Evolutionary conservation across 2,888 invertebrate genomes (phyloP).

Genomic region (Ecliptopera silaceata): DNA sequence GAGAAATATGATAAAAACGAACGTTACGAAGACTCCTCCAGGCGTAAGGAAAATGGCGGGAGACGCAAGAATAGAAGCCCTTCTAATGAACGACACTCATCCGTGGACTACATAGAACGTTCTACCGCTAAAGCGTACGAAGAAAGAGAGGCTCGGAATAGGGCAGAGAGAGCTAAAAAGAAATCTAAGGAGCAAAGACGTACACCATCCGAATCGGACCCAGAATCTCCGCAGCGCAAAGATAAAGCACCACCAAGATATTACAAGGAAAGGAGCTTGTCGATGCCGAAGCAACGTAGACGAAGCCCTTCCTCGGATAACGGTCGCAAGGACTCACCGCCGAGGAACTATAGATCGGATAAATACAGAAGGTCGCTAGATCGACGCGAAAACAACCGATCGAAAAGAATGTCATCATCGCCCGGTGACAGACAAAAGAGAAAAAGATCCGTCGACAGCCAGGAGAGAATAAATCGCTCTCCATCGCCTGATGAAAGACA

Average conservation of each 20-base stretch:
- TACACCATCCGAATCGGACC: conserved; percentile 61
- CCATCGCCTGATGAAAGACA: conserved; percentile 19
- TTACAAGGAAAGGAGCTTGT: conserved; percentile 48
- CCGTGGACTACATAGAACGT: conserved; percentile 54
- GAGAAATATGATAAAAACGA: conserved; percentile 47
- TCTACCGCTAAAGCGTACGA: conserved; percentile 53
- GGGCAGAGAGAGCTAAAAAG: conserved; percentile 55
- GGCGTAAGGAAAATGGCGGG: conserved; percentile 28
- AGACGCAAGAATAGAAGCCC: conserved; percentile 53
- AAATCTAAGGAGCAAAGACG: conserved; percentile 48
- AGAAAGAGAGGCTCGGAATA: conserved; percentile 53
- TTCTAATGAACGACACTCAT: conserved; percentile 55
- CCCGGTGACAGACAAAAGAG: conserved; percentile 18
- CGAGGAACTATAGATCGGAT: conserved; percentile 49
- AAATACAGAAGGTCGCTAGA: conserved; percentile 53
- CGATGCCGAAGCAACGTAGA: conserved; percentile 46
- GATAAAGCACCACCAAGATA: conserved; percentile 49
- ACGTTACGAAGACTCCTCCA: conserved; percentile 49
- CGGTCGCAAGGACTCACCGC: conserved; percentile 49
- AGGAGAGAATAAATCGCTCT: conserved; percentile 9
- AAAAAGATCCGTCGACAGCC: conserved; percentile 17
- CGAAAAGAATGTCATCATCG: conserved; percentile 29
- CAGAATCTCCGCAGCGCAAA: conserved; percentile 53
- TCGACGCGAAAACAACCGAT: conserved; percentile 47
- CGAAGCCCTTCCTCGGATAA: conserved; percentile 54